phyloP scores from a whole-genome alignment of 2,888 invertebrate species.

The Zootermopsis nevadensis region DNA sequence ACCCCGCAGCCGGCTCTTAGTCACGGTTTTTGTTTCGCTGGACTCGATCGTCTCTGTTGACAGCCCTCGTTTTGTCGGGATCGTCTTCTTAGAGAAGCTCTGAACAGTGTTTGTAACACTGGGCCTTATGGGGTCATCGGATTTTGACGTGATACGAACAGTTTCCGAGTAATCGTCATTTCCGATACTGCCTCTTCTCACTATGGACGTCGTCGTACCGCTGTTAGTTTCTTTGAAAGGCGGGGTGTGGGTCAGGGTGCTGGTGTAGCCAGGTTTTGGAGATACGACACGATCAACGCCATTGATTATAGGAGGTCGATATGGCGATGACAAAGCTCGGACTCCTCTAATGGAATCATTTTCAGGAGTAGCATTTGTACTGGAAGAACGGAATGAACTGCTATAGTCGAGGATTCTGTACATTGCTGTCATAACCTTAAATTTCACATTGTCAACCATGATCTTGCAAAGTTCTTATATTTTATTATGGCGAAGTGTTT shows the following conservation, averaged over 20 bases:
- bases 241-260: slow-evolving; percentile 37
- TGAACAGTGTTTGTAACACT: slow-evolving; percentile 78
- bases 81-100: slow-evolving; percentile 75
- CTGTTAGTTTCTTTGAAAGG: slow-evolving; percentile 19
- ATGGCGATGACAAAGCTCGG: slow-evolving; percentile 45
- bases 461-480: too few relatives aligned
- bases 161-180: slow-evolving; percentile 80
- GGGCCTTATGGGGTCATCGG: slow-evolving; percentile 74
- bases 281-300: slow-evolving; percentile 45
- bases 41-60: slow-evolving; percentile 77
- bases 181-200: slow-evolving; percentile 65
- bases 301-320: slow-evolving; percentile 39
- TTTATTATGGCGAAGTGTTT: too few relatives aligned
- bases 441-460: too few relatives aligned
- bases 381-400: slow-evolving; percentile 56
- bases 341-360: slow-evolving; percentile 42
- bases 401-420: slow-evolving; percentile 56
- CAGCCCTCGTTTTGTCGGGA: slow-evolving; percentile 72
- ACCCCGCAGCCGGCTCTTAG: slow-evolving; percentile 71
- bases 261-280: slow-evolving; percentile 37
- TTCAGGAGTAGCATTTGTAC: slow-evolving; percentile 48
- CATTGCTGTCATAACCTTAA: too few relatives aligned
- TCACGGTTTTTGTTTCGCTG: slow-evolving; percentile 76
- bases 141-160: slow-evolving; percentile 72
- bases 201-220: slow-evolving; percentile 43